These are phyloP conservation scores for Forbesichthys papilliferus DNA, from an alignment of 2,113 vertebrate genomes.

Conservation along the genomic window DNA sequence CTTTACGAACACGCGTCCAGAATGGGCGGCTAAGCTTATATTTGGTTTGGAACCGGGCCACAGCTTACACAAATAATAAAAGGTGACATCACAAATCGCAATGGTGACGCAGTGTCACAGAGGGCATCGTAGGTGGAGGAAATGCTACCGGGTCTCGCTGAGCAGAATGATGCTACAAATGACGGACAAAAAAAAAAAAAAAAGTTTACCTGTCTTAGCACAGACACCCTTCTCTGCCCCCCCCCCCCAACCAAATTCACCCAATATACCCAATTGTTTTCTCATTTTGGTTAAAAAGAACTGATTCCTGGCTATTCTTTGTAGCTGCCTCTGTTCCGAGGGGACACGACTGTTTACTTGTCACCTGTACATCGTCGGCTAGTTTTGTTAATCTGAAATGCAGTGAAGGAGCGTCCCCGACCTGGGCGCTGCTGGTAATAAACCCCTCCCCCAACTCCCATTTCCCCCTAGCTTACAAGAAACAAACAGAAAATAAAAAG, in stretches of 20 bases:
- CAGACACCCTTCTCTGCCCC: conserved; percentile 15
- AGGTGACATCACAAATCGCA: conserved; percentile 23
- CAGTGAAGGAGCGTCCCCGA: conserved; percentile 45
- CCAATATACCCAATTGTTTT: background rate
- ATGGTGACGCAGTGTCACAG: conserved; percentile 29
- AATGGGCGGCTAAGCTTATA: conserved; percentile 20
- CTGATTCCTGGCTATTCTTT: conserved; percentile 42
- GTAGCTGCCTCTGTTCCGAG: conserved; percentile 64
- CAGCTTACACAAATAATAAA: conserved; percentile 41
- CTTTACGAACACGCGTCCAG: conserved; percentile 23
- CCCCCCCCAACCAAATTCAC: conserved; percentile 13
- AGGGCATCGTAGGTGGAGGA: conserved; percentile 21
- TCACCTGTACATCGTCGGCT: conserved; percentile 31
- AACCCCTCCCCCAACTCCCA: conserved; percentile 34
- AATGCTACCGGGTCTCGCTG: conserved; percentile 12
- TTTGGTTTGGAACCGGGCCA: conserved; percentile 55
- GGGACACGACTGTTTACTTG: conserved; percentile 26
- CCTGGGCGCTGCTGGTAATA: conserved; percentile 59
- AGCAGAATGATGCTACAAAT: conserved; percentile 40
- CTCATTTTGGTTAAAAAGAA: background rate
- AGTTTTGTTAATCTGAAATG: conserved; percentile 44
- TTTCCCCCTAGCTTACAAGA: conserved; percentile 71
- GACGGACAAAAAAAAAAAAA: conserved; percentile 33
- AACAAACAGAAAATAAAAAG: conserved; percentile 74
- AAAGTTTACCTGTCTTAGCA: background rate